Evolutionary conservation across 2,888 invertebrate species (phyloP).

Genomic region (Arge pagana): DNA sequence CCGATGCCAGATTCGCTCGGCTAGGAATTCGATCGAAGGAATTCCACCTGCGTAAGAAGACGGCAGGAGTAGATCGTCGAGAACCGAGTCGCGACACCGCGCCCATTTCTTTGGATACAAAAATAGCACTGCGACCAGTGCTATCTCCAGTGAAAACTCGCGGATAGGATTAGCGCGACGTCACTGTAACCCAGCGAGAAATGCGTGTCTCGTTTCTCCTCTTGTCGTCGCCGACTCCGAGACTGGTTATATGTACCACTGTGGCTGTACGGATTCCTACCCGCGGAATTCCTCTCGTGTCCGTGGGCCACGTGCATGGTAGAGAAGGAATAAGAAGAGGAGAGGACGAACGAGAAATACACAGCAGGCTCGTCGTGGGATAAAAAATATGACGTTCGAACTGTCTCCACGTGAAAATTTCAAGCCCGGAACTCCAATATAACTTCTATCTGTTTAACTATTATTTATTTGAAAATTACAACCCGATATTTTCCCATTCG

Average conservation of each 20-base stretch:
- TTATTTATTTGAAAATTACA: too few species aligned
- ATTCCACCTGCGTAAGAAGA: constrained; percentile 11
- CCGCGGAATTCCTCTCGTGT: too few species aligned
- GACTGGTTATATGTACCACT: background rate
- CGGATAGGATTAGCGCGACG: background rate
- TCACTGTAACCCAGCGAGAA: constrained; percentile 10
- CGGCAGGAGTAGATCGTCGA: constrained; percentile 8
- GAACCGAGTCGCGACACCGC: constrained; percentile 6
- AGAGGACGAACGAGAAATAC: too few species aligned
- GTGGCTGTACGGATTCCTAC: too few species aligned
- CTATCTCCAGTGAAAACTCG: background rate
- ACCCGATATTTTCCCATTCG: too few species aligned
- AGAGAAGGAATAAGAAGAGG: too few species aligned
- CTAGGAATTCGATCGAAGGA: constrained; percentile 10
- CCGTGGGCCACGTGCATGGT: too few species aligned
- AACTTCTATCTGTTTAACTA: too few species aligned
- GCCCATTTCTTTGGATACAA: constrained; percentile 1
- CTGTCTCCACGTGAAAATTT: too few species aligned
- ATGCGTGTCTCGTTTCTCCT: constrained; percentile 12
- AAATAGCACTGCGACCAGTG: constrained; percentile 5
- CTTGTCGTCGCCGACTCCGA: background rate
- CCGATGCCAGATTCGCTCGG: constrained; percentile 2
- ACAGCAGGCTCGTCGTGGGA: too few species aligned
- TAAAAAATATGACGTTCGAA: too few species aligned
- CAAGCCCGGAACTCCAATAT: too few species aligned